A percentile compares a stretch with the other conserved stretches of the same genome.
phyloP scores from a whole-genome alignment of 1,140 invertebrate genomes.

The Alviniconcha marisindica region DNA sequence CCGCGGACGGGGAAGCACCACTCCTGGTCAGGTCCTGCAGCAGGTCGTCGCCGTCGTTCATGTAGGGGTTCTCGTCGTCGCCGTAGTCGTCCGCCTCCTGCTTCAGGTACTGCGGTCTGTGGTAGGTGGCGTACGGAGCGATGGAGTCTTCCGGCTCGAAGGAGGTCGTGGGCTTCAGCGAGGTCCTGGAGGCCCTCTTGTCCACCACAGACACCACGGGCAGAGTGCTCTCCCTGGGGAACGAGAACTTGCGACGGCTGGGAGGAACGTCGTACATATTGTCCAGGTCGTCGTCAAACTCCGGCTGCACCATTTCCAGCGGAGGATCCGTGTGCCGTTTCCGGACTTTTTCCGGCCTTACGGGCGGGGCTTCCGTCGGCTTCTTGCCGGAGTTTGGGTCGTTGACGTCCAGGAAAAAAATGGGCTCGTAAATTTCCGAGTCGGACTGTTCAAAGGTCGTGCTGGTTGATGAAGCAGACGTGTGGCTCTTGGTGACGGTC shows the following conservation, averaged over 20 bases:
- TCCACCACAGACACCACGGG: neutral
- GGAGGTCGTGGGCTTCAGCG: neutral
- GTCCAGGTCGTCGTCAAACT: conserved; percentile 20
- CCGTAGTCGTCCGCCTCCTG: neutral
- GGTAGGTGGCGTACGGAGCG: conserved; percentile 18
- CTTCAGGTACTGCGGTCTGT: neutral
- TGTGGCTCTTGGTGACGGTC: no score
- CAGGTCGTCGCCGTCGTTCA: conserved; percentile 7
- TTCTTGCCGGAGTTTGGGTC: neutral
- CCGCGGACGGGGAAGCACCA: neutral
- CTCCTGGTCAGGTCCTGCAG: neutral
- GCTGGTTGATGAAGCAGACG: neutral
- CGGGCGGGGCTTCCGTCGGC: neutral
- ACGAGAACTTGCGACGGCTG: neutral
- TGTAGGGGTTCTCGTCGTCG: conserved; percentile 18
- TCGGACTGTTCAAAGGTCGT: neutral
- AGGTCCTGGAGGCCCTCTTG: conserved; percentile 1
- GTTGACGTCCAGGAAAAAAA: neutral
- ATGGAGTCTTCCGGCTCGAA: conserved; percentile 19
- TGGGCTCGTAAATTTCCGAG: conserved; percentile 24
- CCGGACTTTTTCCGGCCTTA: neutral
- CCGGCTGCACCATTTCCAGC: neutral
- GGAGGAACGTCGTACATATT: conserved; percentile 26
- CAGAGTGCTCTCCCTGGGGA: neutral
- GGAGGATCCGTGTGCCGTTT: neutral